These are phyloP conservation scores for Campoplex capitator DNA, from an alignment of 2,888 invertebrate species.

Conservation along the genomic window DNA sequence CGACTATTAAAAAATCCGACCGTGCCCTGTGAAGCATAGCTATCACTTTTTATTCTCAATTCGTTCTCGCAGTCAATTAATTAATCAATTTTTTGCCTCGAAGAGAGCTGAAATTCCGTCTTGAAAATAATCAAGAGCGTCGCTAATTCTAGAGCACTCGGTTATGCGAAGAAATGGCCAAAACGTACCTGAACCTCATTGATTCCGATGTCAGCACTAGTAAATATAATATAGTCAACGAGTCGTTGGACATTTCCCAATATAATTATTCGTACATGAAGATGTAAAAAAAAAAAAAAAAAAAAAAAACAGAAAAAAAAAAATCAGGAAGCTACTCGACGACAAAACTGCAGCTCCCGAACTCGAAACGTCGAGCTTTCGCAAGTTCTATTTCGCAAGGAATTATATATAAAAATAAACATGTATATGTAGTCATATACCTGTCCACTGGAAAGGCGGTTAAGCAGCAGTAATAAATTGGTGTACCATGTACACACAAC, in stretches of 20 bases:
- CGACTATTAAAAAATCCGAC: no score
- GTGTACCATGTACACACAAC: constrained; percentile 18
- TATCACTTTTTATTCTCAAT: neutral
- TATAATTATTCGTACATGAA: neutral
- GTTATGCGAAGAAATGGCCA: no score
- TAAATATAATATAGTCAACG: no score
- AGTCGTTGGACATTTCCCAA: neutral
- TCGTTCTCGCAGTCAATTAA: neutral
- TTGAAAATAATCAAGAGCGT: no score
- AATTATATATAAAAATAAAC: neutral
- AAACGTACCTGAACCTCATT: neutral
- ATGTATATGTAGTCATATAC: neutral
- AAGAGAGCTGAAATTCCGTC: no score
- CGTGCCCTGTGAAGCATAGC: no score
- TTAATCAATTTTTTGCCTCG: no score
- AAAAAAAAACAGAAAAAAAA: no score
- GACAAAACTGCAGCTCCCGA: neutral
- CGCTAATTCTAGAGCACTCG: no score
- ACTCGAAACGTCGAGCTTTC: constrained; percentile 15
- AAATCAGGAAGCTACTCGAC: neutral
- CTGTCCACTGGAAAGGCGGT: constrained; percentile 31
- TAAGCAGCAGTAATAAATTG: constrained; percentile 60
- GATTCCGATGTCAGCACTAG: neutral
- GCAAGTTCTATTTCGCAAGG: constrained; percentile 33
- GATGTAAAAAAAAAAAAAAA: neutral